Percentiles rank a stretch among this genome's conserved stretches.
phyloP scores from a whole-genome alignment of 2,113 vertebrate genomes.

The Rhombomys opimus region DNA sequence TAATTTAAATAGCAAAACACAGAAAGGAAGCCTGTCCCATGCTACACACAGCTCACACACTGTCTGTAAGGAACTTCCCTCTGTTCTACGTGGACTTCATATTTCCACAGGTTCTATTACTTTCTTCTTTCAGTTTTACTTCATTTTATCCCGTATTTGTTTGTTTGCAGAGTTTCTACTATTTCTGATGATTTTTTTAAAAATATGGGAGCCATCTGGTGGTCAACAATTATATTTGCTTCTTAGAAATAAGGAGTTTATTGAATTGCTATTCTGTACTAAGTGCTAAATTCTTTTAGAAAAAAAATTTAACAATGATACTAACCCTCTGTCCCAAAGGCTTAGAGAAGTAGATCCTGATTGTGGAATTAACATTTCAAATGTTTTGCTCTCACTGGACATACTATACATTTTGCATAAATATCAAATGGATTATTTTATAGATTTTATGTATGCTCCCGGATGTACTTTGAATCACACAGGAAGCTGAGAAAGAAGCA shows the following conservation, averaged over 20 bases:
- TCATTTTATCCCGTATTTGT: conserved; percentile 18
- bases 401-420: not conserved
- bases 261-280: not conserved
- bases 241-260: conserved; percentile 41
- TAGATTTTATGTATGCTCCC: not conserved
- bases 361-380: conserved; percentile 8
- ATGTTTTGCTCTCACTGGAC: not conserved
- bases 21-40: not conserved
- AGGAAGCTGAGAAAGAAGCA: not conserved
- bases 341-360: not conserved
- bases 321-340: not conserved
- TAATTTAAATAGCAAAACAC: not conserved
- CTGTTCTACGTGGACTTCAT: not conserved
- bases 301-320: not conserved
- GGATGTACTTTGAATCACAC: not conserved
- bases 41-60: not conserved
- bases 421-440: not conserved
- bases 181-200: conserved; percentile 63
- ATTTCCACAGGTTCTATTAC: not conserved
- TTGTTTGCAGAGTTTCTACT: conserved; percentile 33
- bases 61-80: not conserved
- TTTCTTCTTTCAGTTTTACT: conserved; percentile 15
- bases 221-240: conserved; percentile 66
- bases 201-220: conserved; percentile 66
- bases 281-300: not conserved